These are phyloP conservation scores for Chionomys nivalis DNA, from an alignment of 2,113 vertebrate species.

Conservation along the genomic window DNA sequence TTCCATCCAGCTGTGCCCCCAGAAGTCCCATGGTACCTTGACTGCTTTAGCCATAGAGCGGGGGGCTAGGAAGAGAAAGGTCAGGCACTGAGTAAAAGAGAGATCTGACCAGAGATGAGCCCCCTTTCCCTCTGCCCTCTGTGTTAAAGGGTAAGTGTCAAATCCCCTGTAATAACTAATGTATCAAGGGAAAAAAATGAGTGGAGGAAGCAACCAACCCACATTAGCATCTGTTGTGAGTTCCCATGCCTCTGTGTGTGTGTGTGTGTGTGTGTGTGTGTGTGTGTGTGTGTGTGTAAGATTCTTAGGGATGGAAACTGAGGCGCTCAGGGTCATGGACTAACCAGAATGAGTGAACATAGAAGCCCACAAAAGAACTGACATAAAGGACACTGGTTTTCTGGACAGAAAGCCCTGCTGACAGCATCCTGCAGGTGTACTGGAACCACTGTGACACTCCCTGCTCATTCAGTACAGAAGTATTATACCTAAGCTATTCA, in stretches of 20 bases:
- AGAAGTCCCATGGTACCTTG: neutral
- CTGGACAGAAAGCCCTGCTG: neutral
- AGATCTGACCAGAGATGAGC: neutral
- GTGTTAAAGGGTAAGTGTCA: conserved; percentile 32
- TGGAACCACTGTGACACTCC: neutral
- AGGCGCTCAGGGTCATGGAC: neutral
- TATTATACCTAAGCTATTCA: neutral
- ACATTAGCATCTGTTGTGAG: neutral
- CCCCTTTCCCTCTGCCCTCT: neutral
- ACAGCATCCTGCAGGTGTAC: neutral
- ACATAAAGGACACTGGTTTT: neutral
- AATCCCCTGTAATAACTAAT: neutral
- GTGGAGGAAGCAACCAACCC: neutral
- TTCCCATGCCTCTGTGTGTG: neutral
- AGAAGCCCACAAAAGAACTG: neutral
- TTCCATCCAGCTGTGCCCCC: neutral
- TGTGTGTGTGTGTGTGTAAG: neutral
- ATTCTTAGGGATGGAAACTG: neutral
- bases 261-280: no score
- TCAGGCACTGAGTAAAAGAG: neutral
- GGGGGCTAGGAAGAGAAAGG: conserved; percentile 22
- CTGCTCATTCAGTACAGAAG: neutral
- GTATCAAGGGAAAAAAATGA: neutral
- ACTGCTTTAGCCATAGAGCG: conserved; percentile 8
- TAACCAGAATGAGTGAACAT: neutral